phyloP scores from a whole-genome alignment of 1,140 invertebrate genomes.

The Mercenaria mercenaria region DNA sequence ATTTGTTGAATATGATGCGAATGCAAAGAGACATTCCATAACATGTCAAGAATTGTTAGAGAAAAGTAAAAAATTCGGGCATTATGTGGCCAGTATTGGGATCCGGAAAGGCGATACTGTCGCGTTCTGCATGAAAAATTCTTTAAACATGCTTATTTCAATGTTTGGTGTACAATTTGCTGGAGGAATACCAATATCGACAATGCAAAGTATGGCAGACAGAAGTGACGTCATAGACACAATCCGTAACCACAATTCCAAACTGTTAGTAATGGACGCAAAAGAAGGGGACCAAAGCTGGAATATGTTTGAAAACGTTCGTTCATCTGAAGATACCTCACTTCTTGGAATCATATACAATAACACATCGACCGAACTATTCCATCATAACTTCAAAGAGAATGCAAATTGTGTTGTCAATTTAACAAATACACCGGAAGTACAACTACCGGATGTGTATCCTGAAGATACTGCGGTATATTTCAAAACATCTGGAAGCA shows the following conservation, averaged over 20 bases:
- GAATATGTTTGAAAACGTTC: neutral
- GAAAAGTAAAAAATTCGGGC: too few species aligned
- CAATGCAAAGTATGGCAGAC: neutral
- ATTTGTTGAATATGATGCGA: neutral
- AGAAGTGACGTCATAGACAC: constrained; percentile 6
- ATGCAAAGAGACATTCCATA: neutral
- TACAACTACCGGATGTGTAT: neutral
- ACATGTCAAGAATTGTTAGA: neutral
- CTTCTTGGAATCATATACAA: neutral
- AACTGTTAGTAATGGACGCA: neutral
- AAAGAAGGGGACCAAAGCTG: neutral
- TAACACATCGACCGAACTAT: neutral
- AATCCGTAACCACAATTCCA: neutral
- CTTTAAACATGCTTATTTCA: neutral
- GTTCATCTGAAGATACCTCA: too few species aligned
- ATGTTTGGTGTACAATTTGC: constrained; percentile 1
- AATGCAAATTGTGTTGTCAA: neutral
- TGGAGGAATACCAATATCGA: constrained; percentile 1
- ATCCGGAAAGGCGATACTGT: constrained; percentile 3
- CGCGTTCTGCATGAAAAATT: constrained; percentile 24
- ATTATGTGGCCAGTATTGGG: neutral
- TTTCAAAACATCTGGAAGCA: constrained; percentile 20
- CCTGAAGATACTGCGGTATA: constrained; percentile 9
- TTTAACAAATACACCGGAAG: neutral
- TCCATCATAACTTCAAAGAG: neutral